phyloP scores from a whole-genome alignment of 2,797 vertebrate genomes.

The Urosaurus nigricauda region DNA sequence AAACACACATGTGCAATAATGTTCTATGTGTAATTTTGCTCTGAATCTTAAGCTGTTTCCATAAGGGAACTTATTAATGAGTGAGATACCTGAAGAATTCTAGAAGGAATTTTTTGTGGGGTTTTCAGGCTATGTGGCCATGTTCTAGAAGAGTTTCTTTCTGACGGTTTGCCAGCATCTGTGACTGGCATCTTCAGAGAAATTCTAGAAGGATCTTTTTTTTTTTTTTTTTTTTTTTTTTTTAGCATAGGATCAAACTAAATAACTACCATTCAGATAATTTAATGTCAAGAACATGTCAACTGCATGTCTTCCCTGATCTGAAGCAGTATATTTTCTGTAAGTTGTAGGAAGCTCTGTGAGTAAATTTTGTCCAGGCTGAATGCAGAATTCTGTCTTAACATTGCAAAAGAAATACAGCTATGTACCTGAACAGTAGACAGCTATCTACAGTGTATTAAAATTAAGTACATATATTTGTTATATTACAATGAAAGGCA shows the following conservation, averaged over 20 bases:
- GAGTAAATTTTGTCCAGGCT: not conserved
- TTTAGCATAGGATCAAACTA: not conserved
- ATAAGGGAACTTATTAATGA: too few relatives aligned
- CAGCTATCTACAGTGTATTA: conserved; percentile 17
- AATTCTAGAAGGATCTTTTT: not conserved
- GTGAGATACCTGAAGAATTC: too few relatives aligned
- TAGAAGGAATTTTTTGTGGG: not conserved
- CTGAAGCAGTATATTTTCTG: not conserved
- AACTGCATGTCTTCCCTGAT: not conserved
- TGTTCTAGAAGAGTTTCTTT: too few relatives aligned
- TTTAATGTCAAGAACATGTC: not conserved
- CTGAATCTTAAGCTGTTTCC: too few relatives aligned
- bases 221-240: not conserved
- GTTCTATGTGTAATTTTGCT: too few relatives aligned
- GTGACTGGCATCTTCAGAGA: too few relatives aligned
- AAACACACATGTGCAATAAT: too few relatives aligned
- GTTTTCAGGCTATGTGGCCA: too few relatives aligned
- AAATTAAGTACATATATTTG: conserved; percentile 13
- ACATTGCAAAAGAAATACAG: not conserved
- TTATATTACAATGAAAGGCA: not conserved
- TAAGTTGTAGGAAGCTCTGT: not conserved
- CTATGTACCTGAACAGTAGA: not conserved
- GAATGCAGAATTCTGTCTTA: not conserved
- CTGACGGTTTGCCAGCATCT: too few relatives aligned
- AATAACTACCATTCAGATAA: not conserved